Evolutionary conservation across 64 coral and sea anemone species (phyloP).

Genomic region (Stylophora pistillata): DNA sequence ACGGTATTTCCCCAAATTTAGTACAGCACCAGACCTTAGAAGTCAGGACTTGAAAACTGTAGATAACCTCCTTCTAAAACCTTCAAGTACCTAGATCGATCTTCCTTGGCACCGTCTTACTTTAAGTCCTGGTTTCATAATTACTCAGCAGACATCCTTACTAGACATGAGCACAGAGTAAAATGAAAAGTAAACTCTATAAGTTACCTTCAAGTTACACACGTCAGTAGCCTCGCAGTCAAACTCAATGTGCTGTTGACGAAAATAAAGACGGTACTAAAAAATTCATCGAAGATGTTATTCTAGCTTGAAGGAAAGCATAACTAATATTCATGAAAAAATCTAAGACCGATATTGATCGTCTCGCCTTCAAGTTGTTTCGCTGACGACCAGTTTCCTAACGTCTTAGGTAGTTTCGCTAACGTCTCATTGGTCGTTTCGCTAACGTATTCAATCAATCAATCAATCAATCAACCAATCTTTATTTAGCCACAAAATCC

Average conservation of each 20-base stretch:
- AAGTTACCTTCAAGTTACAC: conserved; percentile 15
- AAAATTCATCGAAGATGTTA: background rate
- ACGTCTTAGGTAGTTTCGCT: no score
- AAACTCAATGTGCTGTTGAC: conserved; percentile 11
- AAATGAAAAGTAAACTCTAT: background rate
- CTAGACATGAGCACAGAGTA: background rate
- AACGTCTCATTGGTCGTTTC: no score
- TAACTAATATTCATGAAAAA: background rate
- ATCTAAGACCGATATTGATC: background rate
- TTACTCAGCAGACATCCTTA: background rate
- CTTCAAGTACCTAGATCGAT: background rate
- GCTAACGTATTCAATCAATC: no score
- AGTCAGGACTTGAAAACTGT: background rate
- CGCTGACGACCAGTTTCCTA: no score
- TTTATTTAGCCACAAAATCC: no score
- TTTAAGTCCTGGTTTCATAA: background rate
- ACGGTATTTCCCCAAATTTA: background rate
- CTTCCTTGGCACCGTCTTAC: background rate
- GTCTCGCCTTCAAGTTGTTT: no score
- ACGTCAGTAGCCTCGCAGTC: conserved; percentile 32
- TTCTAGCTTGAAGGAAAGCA: background rate
- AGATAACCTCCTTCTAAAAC: background rate
- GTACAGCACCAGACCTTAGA: background rate
- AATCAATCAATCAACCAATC: no score
- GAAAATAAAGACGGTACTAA: no score